A percentile compares a stretch with the other conserved stretches of the same genome.
Evolutionary conservation across 2,888 invertebrate species (phyloP).

Genomic region (Beris morrisii): DNA sequence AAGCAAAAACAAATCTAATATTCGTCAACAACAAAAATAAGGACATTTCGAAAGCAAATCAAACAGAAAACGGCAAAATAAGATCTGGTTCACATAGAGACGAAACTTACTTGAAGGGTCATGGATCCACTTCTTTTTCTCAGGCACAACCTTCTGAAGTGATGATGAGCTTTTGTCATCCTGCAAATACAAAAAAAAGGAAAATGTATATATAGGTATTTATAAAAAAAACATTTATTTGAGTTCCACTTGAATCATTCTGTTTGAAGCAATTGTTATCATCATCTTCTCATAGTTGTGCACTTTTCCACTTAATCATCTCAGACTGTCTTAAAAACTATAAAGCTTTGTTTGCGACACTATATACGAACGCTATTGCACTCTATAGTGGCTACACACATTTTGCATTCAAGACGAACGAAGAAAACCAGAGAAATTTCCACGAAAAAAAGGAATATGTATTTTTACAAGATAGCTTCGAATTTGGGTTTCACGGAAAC

Average conservation of each 20-base stretch:
- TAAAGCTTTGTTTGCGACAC: no score
- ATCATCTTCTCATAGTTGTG: constrained; percentile 14
- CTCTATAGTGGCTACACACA: background rate
- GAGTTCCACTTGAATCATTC: constrained; percentile 17
- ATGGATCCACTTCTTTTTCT: constrained; percentile 76
- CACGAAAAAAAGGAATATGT: no score
- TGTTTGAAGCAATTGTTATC: background rate
- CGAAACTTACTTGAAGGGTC: constrained; percentile 72
- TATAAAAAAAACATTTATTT: constrained; percentile 11
- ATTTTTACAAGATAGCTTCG: no score
- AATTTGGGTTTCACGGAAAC: no score
- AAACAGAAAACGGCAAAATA: constrained; percentile 9
- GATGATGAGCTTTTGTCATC: constrained; percentile 56
- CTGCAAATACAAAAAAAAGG: constrained; percentile 49
- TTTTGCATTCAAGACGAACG: background rate
- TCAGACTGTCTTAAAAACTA: background rate
- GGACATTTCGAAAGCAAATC: constrained; percentile 29
- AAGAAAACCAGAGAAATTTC: no score
- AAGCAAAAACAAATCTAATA: no score
- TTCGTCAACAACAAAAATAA: constrained; percentile 6
- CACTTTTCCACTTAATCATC: constrained; percentile 16
- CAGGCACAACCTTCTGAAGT: constrained; percentile 54
- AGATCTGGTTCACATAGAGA: background rate
- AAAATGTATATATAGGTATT: background rate
- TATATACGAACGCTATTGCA: background rate